Conservation (phyloP, 2,113 vertebrate species). For the Ictalurus furcatus region DNA sequence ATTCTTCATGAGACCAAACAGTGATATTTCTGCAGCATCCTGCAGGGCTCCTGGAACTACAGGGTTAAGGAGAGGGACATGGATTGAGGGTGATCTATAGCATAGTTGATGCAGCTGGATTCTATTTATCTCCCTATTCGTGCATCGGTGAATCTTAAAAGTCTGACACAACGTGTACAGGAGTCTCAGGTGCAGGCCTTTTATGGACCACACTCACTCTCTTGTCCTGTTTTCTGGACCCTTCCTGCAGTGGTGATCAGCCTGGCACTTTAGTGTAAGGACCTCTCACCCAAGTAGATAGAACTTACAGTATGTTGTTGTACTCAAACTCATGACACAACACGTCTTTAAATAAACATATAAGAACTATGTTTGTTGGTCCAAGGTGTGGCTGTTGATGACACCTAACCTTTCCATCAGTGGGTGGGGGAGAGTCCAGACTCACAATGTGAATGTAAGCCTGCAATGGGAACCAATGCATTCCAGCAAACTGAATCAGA, state of each 20-base stretch:
- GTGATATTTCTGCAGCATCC: too few relatives aligned
- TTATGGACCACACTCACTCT: too few relatives aligned
- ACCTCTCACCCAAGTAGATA: not conserved
- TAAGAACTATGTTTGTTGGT: not conserved
- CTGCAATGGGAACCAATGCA: not conserved
- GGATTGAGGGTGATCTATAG: too few relatives aligned
- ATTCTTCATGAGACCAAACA: too few relatives aligned
- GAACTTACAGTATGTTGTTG: not conserved
- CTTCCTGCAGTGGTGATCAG: not conserved
- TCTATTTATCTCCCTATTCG: too few relatives aligned
- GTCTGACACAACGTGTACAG: too few relatives aligned
- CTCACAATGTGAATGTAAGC: not conserved
- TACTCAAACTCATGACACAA: not conserved
- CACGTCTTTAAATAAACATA: not conserved
- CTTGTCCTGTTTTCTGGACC: too few relatives aligned
- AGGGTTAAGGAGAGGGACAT: too few relatives aligned
- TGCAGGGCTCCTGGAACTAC: too few relatives aligned
- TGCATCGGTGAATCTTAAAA: too few relatives aligned
- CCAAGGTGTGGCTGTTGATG: not conserved
- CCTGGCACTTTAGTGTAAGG: not conserved
- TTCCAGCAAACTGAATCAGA: not conserved
- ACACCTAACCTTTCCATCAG: not conserved
- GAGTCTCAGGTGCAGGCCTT: too few relatives aligned
- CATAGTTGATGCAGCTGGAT: too few relatives aligned
- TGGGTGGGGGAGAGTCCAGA: not conserved